These are phyloP conservation scores for Litocranius walleri DNA, from an alignment of 2,113 vertebrate species.

Conservation along the genomic window DNA sequence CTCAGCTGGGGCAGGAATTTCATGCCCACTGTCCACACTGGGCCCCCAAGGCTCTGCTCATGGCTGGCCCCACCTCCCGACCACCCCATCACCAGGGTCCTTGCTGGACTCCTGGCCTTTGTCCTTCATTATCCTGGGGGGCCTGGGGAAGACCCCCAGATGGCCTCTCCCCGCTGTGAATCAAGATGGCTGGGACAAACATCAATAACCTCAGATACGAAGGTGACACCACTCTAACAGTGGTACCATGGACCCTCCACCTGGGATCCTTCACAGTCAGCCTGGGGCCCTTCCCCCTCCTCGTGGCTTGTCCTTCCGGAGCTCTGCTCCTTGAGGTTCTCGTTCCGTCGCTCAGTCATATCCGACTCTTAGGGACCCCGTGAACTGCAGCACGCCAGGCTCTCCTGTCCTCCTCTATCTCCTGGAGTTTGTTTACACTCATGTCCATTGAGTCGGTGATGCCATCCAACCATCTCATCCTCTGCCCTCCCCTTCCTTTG, in stretches of 20 bases:
- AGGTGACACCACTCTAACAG: rapidly evolving
- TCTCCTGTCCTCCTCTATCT: background rate
- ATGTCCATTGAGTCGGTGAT: background rate
- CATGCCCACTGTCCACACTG: background rate
- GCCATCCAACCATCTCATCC: background rate
- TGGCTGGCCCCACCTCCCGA: no score
- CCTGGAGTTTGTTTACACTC: background rate
- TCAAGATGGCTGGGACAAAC: background rate
- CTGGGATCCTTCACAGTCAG: background rate
- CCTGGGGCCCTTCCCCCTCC: no score
- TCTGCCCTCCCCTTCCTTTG: background rate
- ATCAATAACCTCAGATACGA: background rate
- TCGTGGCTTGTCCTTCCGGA: rapidly evolving
- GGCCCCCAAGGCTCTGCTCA: no score
- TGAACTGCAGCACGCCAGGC: background rate
- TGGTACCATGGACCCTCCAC: rapidly evolving
- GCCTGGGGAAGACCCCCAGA: background rate
- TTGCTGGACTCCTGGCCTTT: background rate
- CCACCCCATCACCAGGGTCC: background rate
- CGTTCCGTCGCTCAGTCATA: rapidly evolving
- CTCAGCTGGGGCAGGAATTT: background rate
- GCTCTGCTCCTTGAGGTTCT: background rate
- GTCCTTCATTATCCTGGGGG: rapidly evolving
- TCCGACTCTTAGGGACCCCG: background rate
- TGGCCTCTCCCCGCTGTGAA: background rate